Evolutionary conservation across 2,797 vertebrate genomes (phyloP).

Genomic region (Kryptolebias ocellatus): DNA sequence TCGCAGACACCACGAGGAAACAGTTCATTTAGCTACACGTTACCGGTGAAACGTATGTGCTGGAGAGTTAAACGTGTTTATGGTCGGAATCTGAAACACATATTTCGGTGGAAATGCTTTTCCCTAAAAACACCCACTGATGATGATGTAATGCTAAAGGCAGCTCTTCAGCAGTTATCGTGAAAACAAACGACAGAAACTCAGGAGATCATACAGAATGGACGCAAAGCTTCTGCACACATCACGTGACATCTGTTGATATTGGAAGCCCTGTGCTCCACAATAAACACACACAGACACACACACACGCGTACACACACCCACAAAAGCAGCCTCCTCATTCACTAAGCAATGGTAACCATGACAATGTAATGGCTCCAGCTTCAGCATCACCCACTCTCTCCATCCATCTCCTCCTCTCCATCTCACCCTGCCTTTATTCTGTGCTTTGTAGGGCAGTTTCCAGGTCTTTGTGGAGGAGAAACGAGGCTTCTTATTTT

Average conservation of each 20-base stretch:
- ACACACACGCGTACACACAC: conserved; percentile 14
- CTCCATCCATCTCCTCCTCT: conserved; percentile 66
- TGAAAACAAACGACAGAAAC: too few species aligned
- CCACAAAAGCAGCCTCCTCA: conserved; percentile 25
- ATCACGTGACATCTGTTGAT: conserved; percentile 70
- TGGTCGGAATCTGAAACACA: too few species aligned
- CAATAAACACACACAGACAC: conserved; percentile 37
- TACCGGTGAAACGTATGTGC: conserved; percentile 17
- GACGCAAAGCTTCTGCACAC: conserved; percentile 43
- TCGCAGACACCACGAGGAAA: conserved; percentile 8
- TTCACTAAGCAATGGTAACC: conserved; percentile 66
- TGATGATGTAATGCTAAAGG: too few species aligned
- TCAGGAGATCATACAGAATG: conserved; percentile 10
- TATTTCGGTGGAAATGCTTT: too few species aligned
- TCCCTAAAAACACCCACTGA: too few species aligned
- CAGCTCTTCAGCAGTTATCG: too few species aligned
- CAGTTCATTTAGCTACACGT: conserved; percentile 15
- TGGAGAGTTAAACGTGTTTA: background rate
- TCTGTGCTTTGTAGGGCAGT: conserved; percentile 43
- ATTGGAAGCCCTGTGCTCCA: conserved; percentile 43
- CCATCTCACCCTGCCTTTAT: conserved; percentile 62
- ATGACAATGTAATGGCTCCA: conserved; percentile 76
- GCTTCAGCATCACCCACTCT: conserved; percentile 76
- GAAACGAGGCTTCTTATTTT: conserved; percentile 50
- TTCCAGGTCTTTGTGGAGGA: conserved; percentile 60